Conservation (phyloP, 2,797 vertebrate species). For the Manis javanica region DNA sequence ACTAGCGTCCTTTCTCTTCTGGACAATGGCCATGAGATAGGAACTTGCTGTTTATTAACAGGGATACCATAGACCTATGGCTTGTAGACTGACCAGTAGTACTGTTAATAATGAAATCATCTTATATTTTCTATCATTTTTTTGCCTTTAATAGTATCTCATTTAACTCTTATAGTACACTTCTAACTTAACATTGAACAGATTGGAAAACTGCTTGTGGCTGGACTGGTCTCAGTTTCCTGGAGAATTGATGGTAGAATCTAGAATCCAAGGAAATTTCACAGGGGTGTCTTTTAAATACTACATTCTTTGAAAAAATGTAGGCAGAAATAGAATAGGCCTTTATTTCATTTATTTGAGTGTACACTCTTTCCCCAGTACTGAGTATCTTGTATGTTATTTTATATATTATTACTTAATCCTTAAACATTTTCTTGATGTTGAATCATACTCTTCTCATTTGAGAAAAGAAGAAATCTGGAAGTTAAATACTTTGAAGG, state of each 20-base stretch:
- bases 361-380: background rate
- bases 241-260: slow-evolving; percentile 15
- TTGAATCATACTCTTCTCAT: too few relatives aligned
- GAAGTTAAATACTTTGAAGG: too few relatives aligned
- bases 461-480: too few relatives aligned
- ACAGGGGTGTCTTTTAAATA: background rate
- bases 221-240: background rate
- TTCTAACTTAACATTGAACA: background rate
- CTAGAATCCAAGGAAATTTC: background rate
- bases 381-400: background rate
- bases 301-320: background rate
- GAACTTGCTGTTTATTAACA: background rate
- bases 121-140: background rate
- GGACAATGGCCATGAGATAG: background rate
- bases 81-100: background rate
- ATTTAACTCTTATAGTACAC: background rate
- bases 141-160: slow-evolving; percentile 23
- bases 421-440: background rate
- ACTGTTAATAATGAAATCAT: background rate
- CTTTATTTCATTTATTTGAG: slow-evolving; percentile 29
- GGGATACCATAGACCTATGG: background rate
- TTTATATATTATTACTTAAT: slow-evolving; percentile 7
- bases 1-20: background rate
- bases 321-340: background rate
- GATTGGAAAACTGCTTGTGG: background rate